Evolutionary conservation across 2,113 vertebrate genomes (phyloP).

Genomic region (human (Homo sapiens)): GRCh38 chr17:61140501-61141000

Average conservation of each 20-base stretch:
- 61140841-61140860: constrained; percentile 60
- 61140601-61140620: not conserved
- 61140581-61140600: not conserved
- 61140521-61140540: not conserved
- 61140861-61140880: constrained; percentile 42
- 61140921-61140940: constrained; percentile 58
- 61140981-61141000: not conserved
- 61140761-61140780: constrained; percentile 79
- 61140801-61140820: constrained; percentile 68
- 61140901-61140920: constrained; percentile 59
- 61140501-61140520: not conserved
- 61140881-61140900: constrained; percentile 56
- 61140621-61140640: not conserved
- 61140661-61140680: not conserved
- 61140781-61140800: constrained; percentile 79
- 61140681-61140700: constrained; percentile 6
- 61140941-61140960: not conserved
- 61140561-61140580: constrained; percentile 40
- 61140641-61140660: constrained; percentile 50
- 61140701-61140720: constrained; percentile 68
- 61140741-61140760: constrained; percentile 68
- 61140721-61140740: constrained; percentile 77
- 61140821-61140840: constrained; percentile 57
- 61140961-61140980: constrained; percentile 36
- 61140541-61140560: constrained; percentile 35